A percentile compares a stretch with the other conserved stretches of the same genome.
Conservation (phyloP, 2,888 invertebrate genomes). For the Sylvicola cinctus region DNA sequence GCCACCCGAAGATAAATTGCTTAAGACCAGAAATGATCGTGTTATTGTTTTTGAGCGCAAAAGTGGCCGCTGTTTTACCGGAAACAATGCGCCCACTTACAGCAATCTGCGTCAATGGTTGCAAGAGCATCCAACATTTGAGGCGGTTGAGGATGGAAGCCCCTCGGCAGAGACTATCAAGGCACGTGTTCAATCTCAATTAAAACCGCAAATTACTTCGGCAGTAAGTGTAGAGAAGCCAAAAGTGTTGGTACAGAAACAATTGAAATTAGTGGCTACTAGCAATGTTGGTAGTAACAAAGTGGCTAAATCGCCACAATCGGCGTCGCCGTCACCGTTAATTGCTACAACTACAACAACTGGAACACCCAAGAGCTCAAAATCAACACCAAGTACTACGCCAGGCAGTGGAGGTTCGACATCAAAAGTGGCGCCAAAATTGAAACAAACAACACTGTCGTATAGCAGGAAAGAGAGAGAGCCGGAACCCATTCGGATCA, state of each 20-base stretch:
- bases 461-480: conserved; percentile 3
- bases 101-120: conserved; percentile 65
- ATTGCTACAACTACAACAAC: conserved; percentile 9
- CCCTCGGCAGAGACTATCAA: conserved; percentile 24
- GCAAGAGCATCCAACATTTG: conserved; percentile 68
- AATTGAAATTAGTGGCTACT: conserved; percentile 9
- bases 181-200: conserved; percentile 6
- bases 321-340: conserved; percentile 8
- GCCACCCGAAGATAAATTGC: no score
- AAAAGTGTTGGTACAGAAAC: conserved; percentile 2
- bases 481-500: conserved; percentile 51
- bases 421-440: no score
- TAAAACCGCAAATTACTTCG: neutral
- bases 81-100: conserved; percentile 65
- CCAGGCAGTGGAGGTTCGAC: neutral
- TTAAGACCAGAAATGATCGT: conserved; percentile 1
- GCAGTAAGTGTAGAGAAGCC: neutral
- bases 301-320: conserved; percentile 18
- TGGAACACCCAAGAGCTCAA: conserved; percentile 10
- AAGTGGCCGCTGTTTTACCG: conserved; percentile 51
- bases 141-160: conserved; percentile 53
- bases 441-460: conserved; percentile 14
- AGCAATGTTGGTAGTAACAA: no score
- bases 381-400: conserved; percentile 10
- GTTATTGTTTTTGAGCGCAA: conserved; percentile 70